Conservation (phyloP, 2,888 invertebrate species). For the Ormia ochracea region DNA sequence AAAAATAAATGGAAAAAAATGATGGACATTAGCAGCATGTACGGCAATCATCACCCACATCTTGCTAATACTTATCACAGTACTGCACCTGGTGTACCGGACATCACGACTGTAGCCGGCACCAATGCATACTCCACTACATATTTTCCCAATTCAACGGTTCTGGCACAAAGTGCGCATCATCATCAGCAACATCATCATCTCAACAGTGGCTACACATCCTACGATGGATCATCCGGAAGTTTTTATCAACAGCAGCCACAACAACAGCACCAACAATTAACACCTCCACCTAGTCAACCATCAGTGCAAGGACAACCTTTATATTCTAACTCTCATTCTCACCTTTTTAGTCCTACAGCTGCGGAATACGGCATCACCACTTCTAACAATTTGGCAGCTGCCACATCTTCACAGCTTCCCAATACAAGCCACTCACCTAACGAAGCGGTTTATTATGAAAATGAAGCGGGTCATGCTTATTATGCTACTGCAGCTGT, state of each 20-base stretch:
- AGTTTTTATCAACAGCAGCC: slow-evolving; percentile 66
- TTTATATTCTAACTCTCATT: slow-evolving; percentile 70
- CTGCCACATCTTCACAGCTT: slow-evolving; percentile 73
- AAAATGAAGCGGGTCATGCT: slow-evolving; percentile 75
- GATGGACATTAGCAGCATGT: slow-evolving; percentile 78
- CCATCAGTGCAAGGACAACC: slow-evolving; percentile 65
- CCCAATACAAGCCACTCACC: slow-evolving; percentile 75
- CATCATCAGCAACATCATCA: slow-evolving; percentile 66
- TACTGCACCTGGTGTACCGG: slow-evolving; percentile 64
- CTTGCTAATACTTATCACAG: slow-evolving; percentile 72
- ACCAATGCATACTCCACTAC: slow-evolving; percentile 72
- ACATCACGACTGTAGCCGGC: slow-evolving; percentile 61
- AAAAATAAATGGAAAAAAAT: slow-evolving; percentile 68
- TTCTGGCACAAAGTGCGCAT: slow-evolving; percentile 62
- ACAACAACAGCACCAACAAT: slow-evolving; percentile 57
- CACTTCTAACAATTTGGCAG: slow-evolving; percentile 68
- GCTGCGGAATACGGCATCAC: slow-evolving; percentile 77
- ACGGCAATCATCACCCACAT: slow-evolving; percentile 76
- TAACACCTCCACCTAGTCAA: slow-evolving; percentile 66
- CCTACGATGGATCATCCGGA: slow-evolving; percentile 69
- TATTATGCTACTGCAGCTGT: slow-evolving; percentile 74
- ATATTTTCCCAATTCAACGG: slow-evolving; percentile 67
- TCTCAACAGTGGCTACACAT: slow-evolving; percentile 66
- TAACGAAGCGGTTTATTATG: slow-evolving; percentile 74
- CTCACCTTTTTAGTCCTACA: slow-evolving; percentile 76